These are phyloP conservation scores for Tupaia tana DNA, from an alignment of 2,113 vertebrate genomes.

Conservation along the genomic window DNA sequence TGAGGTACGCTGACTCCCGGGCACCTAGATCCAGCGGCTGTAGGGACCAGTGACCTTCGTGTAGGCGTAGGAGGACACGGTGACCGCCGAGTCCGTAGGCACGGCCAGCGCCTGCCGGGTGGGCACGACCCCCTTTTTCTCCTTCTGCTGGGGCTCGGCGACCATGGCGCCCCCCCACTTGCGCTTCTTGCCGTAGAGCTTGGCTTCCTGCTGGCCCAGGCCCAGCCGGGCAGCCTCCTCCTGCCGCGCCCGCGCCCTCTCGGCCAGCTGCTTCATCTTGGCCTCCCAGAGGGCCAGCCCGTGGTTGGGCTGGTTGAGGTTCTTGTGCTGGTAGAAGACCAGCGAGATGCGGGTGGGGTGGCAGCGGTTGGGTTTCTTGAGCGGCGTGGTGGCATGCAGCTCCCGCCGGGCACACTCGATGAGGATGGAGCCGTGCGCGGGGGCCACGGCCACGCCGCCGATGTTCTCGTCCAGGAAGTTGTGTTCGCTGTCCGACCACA, in stretches of 20 bases:
- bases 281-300: slow-evolving; percentile 98
- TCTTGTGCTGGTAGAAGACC: slow-evolving; percentile 99
- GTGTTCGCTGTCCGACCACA: slow-evolving; percentile 98
- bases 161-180: slow-evolving; percentile 91
- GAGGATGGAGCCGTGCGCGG: slow-evolving; percentile 95
- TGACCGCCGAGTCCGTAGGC: slow-evolving; percentile 94
- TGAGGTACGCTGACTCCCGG: slow-evolving; percentile 88
- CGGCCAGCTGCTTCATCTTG: slow-evolving; percentile 98
- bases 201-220: slow-evolving; percentile 93
- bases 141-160: slow-evolving; percentile 86
- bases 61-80: slow-evolving; percentile 97
- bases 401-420: slow-evolving; percentile 97
- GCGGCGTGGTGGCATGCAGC: slow-evolving; percentile 97
- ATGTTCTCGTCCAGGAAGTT: slow-evolving; percentile 99
- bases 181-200: slow-evolving; percentile 95
- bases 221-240: slow-evolving; percentile 95
- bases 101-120: slow-evolving; percentile 93
- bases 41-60: slow-evolving; percentile 98
- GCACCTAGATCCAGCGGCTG: slow-evolving; percentile 93
- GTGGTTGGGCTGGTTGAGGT: slow-evolving; percentile 97
- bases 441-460: slow-evolving; percentile 96
- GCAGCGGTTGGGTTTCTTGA: slow-evolving; percentile 96
- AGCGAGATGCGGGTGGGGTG: slow-evolving; percentile 98
- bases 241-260: slow-evolving; percentile 92
- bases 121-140: slow-evolving; percentile 88